These are phyloP conservation scores for Origma solitaria DNA, from an alignment of 2,113 vertebrate species.

Conservation along the genomic window DNA sequence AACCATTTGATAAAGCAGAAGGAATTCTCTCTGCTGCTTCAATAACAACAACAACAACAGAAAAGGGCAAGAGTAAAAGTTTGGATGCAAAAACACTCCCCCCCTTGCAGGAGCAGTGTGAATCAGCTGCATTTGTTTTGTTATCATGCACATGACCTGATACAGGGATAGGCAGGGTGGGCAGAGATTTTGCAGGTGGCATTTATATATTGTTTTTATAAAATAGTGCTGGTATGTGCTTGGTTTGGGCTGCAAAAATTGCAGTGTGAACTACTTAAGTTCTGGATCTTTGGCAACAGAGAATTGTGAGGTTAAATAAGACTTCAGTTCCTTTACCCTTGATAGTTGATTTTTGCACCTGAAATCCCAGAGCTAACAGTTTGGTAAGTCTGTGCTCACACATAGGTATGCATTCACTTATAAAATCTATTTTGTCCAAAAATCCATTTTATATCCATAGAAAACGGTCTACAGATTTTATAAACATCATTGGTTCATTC, in stretches of 20 bases:
- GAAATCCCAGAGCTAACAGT: background rate
- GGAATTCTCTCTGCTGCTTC: background rate
- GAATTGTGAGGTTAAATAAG: background rate
- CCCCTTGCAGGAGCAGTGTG: background rate
- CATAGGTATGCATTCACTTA: background rate
- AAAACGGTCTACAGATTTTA: background rate
- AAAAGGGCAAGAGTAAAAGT: background rate
- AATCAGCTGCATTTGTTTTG: background rate
- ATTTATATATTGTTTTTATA: background rate
- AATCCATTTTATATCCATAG: background rate
- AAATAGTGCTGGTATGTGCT: background rate
- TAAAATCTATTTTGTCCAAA: background rate
- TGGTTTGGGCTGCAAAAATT: background rate
- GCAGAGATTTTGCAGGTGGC: background rate
- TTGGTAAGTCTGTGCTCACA: background rate
- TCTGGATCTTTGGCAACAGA: background rate
- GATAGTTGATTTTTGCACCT: background rate
- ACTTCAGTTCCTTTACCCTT: background rate
- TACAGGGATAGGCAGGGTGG: background rate
- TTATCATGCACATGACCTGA: background rate
- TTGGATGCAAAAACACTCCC: background rate
- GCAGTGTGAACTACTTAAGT: background rate
- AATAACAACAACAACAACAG: background rate
- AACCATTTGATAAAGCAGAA: constrained; percentile 15
- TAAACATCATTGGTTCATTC: background rate